These are phyloP conservation scores for Camponotus floridanus DNA, from an alignment of 1,140 invertebrate genomes.

Conservation along the genomic window DNA sequence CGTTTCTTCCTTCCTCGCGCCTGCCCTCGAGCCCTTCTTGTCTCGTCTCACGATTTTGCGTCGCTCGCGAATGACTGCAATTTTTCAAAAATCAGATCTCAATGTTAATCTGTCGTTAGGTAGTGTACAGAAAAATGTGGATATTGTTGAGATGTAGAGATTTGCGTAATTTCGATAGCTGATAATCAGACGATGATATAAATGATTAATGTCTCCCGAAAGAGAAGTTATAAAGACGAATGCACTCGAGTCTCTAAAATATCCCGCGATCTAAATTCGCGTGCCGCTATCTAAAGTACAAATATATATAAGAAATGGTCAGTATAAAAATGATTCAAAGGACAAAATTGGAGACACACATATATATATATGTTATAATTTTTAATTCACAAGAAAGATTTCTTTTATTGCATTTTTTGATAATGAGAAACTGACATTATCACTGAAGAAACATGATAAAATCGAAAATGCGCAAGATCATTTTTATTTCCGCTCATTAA, in stretches of 20 bases:
- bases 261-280: constrained; percentile 11
- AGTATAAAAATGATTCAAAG: not conserved
- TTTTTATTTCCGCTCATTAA: constrained; percentile 44
- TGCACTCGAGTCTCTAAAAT: not conserved
- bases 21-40: constrained; percentile 9
- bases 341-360: not conserved
- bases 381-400: not conserved
- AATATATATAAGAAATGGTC: not conserved
- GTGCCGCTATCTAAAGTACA: not conserved
- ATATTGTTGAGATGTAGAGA: not conserved
- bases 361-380: not conserved
- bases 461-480: not conserved
- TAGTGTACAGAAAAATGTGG: not conserved
- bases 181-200: not conserved
- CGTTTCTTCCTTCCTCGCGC: constrained; percentile 12
- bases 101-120: not conserved
- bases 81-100: constrained; percentile 35
- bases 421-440: constrained; percentile 6
- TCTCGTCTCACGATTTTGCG: constrained; percentile 29
- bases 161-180: not conserved
- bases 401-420: not conserved
- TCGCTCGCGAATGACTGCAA: constrained; percentile 21
- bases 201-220: not conserved
- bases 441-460: constrained; percentile 9
- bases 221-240: not conserved